Conservation (phyloP, 2,113 vertebrate genomes). For the Seriola rivoliana region DNA sequence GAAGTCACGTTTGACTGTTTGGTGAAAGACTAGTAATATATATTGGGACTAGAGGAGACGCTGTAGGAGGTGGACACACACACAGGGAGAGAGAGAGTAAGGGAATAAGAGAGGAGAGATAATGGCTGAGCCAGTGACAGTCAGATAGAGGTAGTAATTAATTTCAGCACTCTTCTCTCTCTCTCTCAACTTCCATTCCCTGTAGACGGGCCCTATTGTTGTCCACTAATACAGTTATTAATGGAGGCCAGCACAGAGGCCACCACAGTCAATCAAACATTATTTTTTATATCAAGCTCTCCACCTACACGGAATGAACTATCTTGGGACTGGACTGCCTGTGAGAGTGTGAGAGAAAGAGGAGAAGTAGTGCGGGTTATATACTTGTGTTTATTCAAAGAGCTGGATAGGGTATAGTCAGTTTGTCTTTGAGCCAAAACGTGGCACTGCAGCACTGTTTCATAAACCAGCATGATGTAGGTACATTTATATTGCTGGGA, state of each 20-base stretch:
- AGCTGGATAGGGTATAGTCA: constrained; percentile 17
- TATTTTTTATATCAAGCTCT: constrained; percentile 64
- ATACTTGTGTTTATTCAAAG: neutral
- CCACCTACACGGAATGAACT: constrained; percentile 51
- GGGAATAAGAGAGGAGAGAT: constrained; percentile 50
- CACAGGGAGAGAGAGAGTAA: constrained; percentile 10
- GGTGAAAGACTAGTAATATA: constrained; percentile 34
- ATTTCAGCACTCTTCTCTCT: constrained; percentile 68
- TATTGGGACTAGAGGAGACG: constrained; percentile 28
- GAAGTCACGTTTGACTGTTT: constrained; percentile 10
- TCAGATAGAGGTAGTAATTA: constrained; percentile 77
- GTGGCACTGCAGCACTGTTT: constrained; percentile 46
- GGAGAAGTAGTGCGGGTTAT: neutral
- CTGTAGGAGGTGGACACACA: constrained; percentile 24
- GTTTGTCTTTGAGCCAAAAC: constrained; percentile 33
- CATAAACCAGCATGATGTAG: constrained; percentile 50
- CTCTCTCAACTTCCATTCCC: constrained; percentile 65
- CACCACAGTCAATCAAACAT: constrained; percentile 75
- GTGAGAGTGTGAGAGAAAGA: constrained; percentile 4
- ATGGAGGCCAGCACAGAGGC: constrained; percentile 73
- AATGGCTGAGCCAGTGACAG: constrained; percentile 68
- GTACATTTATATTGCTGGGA: constrained; percentile 38
- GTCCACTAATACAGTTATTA: constrained; percentile 80
- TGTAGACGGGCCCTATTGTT: constrained; percentile 75
- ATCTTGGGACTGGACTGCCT: constrained; percentile 38